phyloP scores from a whole-genome alignment of 2,113 vertebrate species.

The Emberiza fucata region DNA sequence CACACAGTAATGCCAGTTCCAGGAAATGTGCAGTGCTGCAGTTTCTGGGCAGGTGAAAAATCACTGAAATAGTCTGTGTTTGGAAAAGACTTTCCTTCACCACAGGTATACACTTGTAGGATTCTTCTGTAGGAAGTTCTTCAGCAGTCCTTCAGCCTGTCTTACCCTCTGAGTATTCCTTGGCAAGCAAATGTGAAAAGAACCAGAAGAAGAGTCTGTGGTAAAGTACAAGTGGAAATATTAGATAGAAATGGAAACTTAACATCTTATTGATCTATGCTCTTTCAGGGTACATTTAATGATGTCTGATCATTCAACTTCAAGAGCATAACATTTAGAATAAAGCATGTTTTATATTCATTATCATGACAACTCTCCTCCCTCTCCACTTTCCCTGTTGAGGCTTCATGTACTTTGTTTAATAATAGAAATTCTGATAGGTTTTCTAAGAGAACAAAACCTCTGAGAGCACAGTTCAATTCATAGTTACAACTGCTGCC shows the following conservation, averaged over 20 bases:
- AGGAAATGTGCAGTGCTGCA: neutral
- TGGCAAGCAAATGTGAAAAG: neutral
- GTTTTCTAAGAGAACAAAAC: slow-evolving; percentile 32
- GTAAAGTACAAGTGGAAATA: neutral
- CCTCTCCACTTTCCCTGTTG: neutral
- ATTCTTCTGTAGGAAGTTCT: neutral
- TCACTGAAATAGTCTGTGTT: neutral
- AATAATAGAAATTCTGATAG: slow-evolving; percentile 11
- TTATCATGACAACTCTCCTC: neutral
- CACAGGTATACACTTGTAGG: neutral
- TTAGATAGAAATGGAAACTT: slow-evolving; percentile 1
- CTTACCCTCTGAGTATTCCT: neutral
- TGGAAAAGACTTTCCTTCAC: neutral
- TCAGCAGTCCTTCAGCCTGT: neutral
- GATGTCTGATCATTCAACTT: neutral
- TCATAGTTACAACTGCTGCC: neutral
- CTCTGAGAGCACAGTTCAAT: neutral
- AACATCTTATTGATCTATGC: neutral
- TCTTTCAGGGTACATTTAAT: neutral
- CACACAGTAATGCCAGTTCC: neutral
- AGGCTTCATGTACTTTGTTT: neutral
- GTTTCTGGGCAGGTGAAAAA: neutral
- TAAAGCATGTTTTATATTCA: neutral
- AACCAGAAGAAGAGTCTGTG: neutral
- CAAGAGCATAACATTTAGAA: neutral